These are phyloP conservation scores for Hyla sarda DNA, from an alignment of 2,113 vertebrate genomes.

Conservation along the genomic window DNA sequence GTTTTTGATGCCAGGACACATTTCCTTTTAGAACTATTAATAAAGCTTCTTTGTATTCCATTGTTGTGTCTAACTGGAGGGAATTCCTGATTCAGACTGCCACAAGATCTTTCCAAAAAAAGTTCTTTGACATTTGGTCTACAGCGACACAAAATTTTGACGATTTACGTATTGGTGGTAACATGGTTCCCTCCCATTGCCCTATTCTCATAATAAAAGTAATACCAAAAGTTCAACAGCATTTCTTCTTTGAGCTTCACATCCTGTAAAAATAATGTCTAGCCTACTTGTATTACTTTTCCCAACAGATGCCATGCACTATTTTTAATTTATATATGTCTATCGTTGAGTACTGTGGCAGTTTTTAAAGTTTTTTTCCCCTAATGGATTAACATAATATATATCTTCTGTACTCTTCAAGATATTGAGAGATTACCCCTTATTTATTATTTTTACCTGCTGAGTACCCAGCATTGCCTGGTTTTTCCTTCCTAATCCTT, in stretches of 20 bases:
- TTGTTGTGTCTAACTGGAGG: conserved; percentile 20
- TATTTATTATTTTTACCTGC: too few relatives aligned
- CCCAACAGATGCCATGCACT: not conserved
- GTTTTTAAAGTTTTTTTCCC: too few relatives aligned
- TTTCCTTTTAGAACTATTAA: conserved; percentile 19
- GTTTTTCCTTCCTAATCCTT: too few relatives aligned
- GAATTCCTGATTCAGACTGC: conserved; percentile 10
- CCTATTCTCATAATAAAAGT: not conserved
- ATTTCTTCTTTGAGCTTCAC: not conserved
- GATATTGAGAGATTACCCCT: too few relatives aligned
- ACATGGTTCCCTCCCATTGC: not conserved
- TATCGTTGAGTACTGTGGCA: too few relatives aligned
- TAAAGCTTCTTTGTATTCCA: conserved; percentile 7
- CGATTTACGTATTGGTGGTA: not conserved
- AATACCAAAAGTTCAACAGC: not conserved
- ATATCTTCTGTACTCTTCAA: too few relatives aligned
- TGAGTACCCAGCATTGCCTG: too few relatives aligned
- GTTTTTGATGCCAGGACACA: conserved; percentile 12
- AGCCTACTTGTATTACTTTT: not conserved
- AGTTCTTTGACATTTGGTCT: not conserved
- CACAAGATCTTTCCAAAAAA: not conserved
- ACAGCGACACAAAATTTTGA: not conserved
- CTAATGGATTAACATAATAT: too few relatives aligned
- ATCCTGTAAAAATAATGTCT: not conserved
- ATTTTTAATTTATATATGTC: not conserved